These are phyloP conservation scores for Ophion obscuratus DNA, from an alignment of 2,888 invertebrate species.

Conservation along the genomic window DNA sequence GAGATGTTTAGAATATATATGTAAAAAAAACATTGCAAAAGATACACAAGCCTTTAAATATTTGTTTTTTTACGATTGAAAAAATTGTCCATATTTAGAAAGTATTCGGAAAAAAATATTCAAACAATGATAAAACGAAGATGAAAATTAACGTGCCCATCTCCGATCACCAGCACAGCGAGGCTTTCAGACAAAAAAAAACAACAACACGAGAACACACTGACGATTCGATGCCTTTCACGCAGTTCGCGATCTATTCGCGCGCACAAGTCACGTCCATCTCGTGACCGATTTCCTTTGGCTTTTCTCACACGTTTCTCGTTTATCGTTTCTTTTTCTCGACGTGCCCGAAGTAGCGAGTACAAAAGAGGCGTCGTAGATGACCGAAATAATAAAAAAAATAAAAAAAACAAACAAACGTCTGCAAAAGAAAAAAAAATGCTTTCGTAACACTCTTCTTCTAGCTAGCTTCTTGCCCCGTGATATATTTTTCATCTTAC, in stretches of 20 bases:
- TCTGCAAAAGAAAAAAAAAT: conserved; percentile 56
- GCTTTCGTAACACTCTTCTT: conserved; percentile 64
- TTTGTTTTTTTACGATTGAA: background rate
- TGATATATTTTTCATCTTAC: conserved; percentile 81
- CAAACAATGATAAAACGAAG: too few relatives aligned
- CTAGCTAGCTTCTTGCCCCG: conserved; percentile 73
- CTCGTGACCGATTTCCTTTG: conserved; percentile 51
- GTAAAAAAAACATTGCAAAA: too few relatives aligned
- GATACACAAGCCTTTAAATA: too few relatives aligned
- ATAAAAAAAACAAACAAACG: conserved; percentile 40
- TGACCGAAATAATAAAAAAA: conserved; percentile 32
- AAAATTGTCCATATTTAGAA: background rate
- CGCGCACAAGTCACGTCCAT: conserved; percentile 60
- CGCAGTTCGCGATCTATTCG: conserved; percentile 51
- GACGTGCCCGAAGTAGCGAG: conserved; percentile 55
- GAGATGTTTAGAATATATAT: background rate
- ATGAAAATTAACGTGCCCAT: conserved; percentile 11
- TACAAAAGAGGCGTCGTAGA: conserved; percentile 67
- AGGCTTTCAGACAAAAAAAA: background rate
- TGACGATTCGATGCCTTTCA: conserved; percentile 40
- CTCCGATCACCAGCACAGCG: conserved; percentile 13
- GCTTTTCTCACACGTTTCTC: conserved; percentile 56
- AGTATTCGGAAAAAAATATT: background rate
- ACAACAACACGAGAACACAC: conserved; percentile 15
- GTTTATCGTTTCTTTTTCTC: conserved; percentile 49